phyloP scores from a whole-genome alignment of 2,888 invertebrate species.

The Diadegma fenestrale region DNA sequence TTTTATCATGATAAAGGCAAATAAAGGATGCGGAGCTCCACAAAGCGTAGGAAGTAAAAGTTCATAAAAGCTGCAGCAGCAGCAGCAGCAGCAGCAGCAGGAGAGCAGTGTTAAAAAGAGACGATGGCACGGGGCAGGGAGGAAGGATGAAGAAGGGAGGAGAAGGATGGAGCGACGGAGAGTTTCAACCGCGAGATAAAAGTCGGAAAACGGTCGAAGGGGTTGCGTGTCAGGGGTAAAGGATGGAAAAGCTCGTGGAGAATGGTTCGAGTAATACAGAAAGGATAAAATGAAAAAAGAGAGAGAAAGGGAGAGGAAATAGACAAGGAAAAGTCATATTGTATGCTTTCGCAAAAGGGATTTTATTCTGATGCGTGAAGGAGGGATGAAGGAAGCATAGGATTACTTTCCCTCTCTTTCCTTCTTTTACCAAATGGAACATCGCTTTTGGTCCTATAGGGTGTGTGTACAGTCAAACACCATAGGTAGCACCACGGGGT shows the following conservation, averaged over 20 bases:
- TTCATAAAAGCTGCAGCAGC: slow-evolving; percentile 57
- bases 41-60: slow-evolving; percentile 42
- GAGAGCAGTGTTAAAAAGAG: slow-evolving; percentile 34
- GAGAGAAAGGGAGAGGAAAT: slow-evolving; percentile 11
- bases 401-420: slow-evolving; percentile 36
- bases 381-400: slow-evolving; percentile 19
- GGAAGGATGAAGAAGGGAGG: not conserved
- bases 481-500: slow-evolving; percentile 68
- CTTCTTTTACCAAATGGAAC: slow-evolving; percentile 18
- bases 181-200: slow-evolving; percentile 51
- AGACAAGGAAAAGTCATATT: slow-evolving; percentile 7
- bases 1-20: slow-evolving; percentile 8
- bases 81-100: too few species aligned
- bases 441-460: slow-evolving; percentile 43
- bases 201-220: slow-evolving; percentile 53
- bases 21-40: slow-evolving; percentile 22
- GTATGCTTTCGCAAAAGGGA: slow-evolving; percentile 5
- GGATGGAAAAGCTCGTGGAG: slow-evolving; percentile 47
- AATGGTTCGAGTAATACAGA: slow-evolving; percentile 38
- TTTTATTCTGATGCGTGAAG: slow-evolving; percentile 39
- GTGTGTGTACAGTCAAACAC: slow-evolving; percentile 39
- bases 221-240: slow-evolving; percentile 31
- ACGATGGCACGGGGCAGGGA: not conserved
- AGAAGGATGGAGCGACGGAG: slow-evolving; percentile 8
- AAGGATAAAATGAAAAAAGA: slow-evolving; percentile 41